Evolutionary conservation across 1,140 invertebrate species (phyloP), one percentile per base, ranked within the genome.

Genomic region (Aphis gossypii): DNA sequence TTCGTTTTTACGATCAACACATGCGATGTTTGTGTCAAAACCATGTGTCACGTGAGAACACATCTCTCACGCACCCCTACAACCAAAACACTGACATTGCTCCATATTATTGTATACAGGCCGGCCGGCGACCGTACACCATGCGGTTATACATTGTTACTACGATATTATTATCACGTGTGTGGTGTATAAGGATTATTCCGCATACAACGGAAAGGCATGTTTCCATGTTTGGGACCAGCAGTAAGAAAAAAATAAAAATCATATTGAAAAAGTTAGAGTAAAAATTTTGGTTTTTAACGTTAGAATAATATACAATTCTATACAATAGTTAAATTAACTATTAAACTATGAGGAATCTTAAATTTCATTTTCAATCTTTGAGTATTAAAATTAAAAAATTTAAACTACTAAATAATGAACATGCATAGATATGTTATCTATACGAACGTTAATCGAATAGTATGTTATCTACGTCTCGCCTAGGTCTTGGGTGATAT

Each of bases 1-100:
- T 54, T 89, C 46, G 86, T 87, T 38, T 89, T 89, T 89, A 89
- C 21, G 46, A 51, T 48, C 21, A 89, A 51, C 87, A 54, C 48
- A 38, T 54, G 84, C 44, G 25, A 18, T 44, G 84, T 41, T 86
- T 25, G 14, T 86, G 41, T 46, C 25, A n/a, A 86, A n/a, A 86
- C 84, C 38, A 76, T 76, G 60, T 76, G 60, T 48, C 84, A 86
- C 44, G 41, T 38, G 30, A 44, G 25, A 86, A 46, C 14, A 46
- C 54, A 76, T 76, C 14, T n/a, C n/a, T 76, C 60, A 76, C 25
- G 35, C 54, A 41, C 56, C 56, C 46, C 88, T 44, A 30, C 46
- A 14, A 46, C 44, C 25, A 8, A n/a, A 41, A n/a, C 86, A 46
- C 87, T 44, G 41, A 35, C n/a, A 89, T 35, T 35, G 5, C n/a